Evolutionary conservation across 2,113 vertebrate genomes (phyloP).

Genomic region (Dromiciops gliroides): DNA sequence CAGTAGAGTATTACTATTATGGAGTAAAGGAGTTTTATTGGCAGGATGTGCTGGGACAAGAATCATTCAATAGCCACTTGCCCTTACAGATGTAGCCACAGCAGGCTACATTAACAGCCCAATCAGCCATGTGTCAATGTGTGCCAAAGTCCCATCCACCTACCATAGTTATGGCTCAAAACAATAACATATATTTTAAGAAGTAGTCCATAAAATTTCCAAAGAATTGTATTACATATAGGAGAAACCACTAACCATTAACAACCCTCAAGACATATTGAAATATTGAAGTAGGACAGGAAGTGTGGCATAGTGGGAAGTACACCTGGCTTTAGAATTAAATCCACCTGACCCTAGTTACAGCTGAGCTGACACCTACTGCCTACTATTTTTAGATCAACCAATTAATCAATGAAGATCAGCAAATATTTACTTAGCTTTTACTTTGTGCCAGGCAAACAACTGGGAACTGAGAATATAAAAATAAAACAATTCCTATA

Average conservation of each 20-base stretch:
- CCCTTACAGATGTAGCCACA: neutral
- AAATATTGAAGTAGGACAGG: neutral
- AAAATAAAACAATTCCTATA: neutral
- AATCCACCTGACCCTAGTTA: neutral
- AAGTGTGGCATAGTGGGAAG: neutral
- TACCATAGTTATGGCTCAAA: neutral
- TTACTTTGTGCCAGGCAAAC: neutral
- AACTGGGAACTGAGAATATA: neutral
- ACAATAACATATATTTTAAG: neutral
- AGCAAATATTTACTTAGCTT: neutral
- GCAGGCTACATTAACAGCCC: neutral
- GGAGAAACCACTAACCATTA: neutral
- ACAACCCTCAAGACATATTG: neutral
- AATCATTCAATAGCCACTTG: neutral
- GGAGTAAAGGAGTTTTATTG: neutral
- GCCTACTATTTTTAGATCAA: neutral
- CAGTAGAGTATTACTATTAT: neutral
- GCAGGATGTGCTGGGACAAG: neutral
- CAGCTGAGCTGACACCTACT: neutral
- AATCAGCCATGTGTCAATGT: neutral
- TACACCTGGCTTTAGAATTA: neutral
- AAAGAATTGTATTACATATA: neutral
- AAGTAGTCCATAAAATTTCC: neutral
- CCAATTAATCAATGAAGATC: neutral
- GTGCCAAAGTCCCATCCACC: neutral